These are phyloP conservation scores for Aleiodes alternator DNA, from an alignment of 2,888 invertebrate genomes.

Conservation along the genomic window DNA sequence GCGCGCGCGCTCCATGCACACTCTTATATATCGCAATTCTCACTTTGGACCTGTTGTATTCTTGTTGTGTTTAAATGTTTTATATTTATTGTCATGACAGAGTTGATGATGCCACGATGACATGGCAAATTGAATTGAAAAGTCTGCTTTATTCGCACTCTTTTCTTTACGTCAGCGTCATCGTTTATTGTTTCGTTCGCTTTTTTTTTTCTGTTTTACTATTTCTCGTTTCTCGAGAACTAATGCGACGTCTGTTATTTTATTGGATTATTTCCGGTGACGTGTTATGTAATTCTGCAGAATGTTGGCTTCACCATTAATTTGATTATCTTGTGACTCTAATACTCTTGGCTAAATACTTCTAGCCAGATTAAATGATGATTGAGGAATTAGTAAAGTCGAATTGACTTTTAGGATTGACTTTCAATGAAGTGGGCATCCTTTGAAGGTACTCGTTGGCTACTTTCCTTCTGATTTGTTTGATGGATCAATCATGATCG, in stretches of 20 bases:
- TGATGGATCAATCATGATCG: too few species aligned
- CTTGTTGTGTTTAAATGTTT: neutral
- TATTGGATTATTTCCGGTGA: conserved; percentile 17
- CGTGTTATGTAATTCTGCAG: conserved; percentile 5
- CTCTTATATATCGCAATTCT: conserved; percentile 24
- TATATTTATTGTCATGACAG: neutral
- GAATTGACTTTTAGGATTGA: too few species aligned
- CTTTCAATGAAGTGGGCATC: too few species aligned
- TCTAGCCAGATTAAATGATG: too few species aligned
- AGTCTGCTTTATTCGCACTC: too few species aligned
- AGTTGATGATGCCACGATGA: too few species aligned
- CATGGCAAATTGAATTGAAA: too few species aligned
- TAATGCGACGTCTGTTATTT: conserved; percentile 8
- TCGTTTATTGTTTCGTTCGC: too few species aligned
- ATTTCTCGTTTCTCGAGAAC: neutral
- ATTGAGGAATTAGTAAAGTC: too few species aligned
- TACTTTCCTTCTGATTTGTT: too few species aligned
- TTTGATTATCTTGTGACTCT: conserved; percentile 12
- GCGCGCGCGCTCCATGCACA: neutral
- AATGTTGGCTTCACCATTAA: conserved; percentile 16
- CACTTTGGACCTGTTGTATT: conserved; percentile 22
- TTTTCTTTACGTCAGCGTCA: too few species aligned
- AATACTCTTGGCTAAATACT: neutral
- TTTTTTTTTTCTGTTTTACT: neutral
- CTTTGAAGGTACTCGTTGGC: too few species aligned